Percentiles rank a stretch among this genome's conserved stretches.
Conservation (phyloP, 2,888 invertebrate species). For the Amiota communis region DNA sequence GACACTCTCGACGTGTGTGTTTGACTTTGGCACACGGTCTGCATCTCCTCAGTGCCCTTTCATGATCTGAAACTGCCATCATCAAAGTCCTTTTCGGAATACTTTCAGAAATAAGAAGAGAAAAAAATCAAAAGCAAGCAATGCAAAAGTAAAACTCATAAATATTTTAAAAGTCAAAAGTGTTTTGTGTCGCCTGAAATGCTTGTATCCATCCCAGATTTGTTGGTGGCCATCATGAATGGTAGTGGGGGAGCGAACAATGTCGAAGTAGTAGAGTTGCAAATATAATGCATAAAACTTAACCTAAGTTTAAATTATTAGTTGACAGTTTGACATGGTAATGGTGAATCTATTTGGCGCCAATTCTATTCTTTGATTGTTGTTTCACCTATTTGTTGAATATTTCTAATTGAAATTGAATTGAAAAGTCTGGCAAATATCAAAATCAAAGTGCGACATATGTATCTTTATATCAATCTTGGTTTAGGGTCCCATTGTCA, state of each 20-base stretch:
- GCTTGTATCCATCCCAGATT: slow-evolving; percentile 11
- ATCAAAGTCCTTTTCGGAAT: not conserved
- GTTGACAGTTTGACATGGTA: slow-evolving; percentile 11
- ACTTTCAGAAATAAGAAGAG: not conserved
- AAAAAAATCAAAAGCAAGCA: slow-evolving; percentile 18
- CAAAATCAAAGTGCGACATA: slow-evolving; percentile 13
- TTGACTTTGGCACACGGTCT: slow-evolving; percentile 49
- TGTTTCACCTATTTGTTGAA: too few species aligned
- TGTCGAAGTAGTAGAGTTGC: slow-evolving; percentile 1
- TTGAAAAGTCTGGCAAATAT: slow-evolving; percentile 45
- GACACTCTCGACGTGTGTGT: slow-evolving; percentile 44
- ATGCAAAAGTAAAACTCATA: slow-evolving; percentile 58
- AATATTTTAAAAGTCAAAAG: slow-evolving; percentile 67
- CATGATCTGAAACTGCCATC: not conserved
- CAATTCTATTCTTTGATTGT: slow-evolving; percentile 27
- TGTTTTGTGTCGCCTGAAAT: slow-evolving; percentile 35
- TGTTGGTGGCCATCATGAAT: slow-evolving; percentile 2
- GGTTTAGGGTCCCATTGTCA: too few species aligned
- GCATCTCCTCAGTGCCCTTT: not conserved
- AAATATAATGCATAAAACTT: not conserved
- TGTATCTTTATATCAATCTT: too few species aligned
- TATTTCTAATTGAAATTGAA: not conserved
- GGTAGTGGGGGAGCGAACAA: not conserved
- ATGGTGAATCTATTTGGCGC: slow-evolving; percentile 12
- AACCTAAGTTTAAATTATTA: slow-evolving; percentile 21